Base-by-base conservation (phyloP, 1,140 invertebrate species). In the Caenorhabditis remanei region DNA sequence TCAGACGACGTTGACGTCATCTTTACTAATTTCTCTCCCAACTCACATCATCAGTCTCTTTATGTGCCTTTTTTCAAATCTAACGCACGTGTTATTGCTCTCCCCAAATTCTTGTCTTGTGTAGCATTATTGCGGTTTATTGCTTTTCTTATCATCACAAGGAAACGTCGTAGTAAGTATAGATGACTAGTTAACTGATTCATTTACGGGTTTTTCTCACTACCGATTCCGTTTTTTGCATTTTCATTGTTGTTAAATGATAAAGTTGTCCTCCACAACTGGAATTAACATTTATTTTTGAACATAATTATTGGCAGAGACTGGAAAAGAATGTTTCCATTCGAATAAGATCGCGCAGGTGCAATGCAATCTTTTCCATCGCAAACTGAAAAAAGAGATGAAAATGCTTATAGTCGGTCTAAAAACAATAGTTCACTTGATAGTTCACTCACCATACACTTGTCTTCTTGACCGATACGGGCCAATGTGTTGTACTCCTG, bases 221-320 rank as follows among this genome's bases (percentile, higher is more conserved):
- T 50, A 50, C 46, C 71, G 71, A 79, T 79, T 79, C 71, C 71
- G 24, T 79, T 75, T 65, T 53, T 79, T 79, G 71, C 71, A 79
- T 79, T 79, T 63, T 53, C 11, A 71, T 43, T 71, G 40, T 43
- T 43, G 43, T 11, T 71, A 11, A 46, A 43, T 50, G 50, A 50
- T 50, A 50, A 50, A 50, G 4, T 32, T 32, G 32, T 50, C 4
- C 1, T 1, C 50, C 8, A 50, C 14, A 50, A 50, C 8, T 50
- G 50, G 4, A 50, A 50, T 50, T 50, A 50, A 50, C 14, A 50
- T 50, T 50, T 16, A 4, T 11, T 9, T 4, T 50, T 9, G 7
- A 9, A 40, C 6, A 11, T 0, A 24, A 6, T 67, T 43, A 67
- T 41, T 43, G 8, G 11, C 8, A 14, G 16, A 67, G 65, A 43